Conservation (phyloP, 1,140 invertebrate genomes). For the Druon quercuslanigerum region DNA sequence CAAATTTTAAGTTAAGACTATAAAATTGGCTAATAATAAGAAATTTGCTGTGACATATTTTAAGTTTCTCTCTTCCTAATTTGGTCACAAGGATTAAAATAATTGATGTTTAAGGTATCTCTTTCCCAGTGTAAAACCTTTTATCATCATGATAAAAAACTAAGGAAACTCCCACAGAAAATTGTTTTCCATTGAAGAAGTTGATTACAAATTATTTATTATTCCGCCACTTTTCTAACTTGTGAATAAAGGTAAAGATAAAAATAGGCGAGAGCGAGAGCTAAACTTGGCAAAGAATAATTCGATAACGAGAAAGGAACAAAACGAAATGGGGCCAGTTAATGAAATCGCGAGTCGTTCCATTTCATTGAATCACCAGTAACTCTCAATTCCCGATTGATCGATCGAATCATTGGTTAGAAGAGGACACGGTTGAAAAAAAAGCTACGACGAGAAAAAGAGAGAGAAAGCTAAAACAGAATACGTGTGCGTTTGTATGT, state of each 20-base stretch:
- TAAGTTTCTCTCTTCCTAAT: no score
- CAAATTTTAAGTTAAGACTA: no score
- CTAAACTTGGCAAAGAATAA: conserved; percentile 19
- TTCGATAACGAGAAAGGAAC: conserved; percentile 28
- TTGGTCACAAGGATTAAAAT: no score
- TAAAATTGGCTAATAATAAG: no score
- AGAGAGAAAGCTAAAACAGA: background rate
- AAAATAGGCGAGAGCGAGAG: conserved; percentile 28
- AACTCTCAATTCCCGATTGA: conserved; percentile 24
- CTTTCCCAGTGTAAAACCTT: no score
- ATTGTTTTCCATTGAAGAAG: no score
- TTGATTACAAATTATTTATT: background rate
- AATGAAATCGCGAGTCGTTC: conserved; percentile 36
- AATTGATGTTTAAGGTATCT: no score
- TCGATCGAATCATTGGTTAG: conserved; percentile 13
- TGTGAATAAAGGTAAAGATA: background rate
- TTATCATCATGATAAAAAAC: no score
- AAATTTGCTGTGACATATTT: no score
- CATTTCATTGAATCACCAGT: conserved; percentile 32
- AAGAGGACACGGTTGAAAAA: background rate
- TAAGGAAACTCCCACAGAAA: no score
- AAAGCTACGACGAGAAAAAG: conserved; percentile 16
- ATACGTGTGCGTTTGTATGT: conserved; percentile 5
- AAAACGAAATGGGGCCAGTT: conserved; percentile 45
- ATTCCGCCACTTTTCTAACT: background rate